Conservation (phyloP, 1,140 invertebrate species). For the Bombus vancouverensis region DNA sequence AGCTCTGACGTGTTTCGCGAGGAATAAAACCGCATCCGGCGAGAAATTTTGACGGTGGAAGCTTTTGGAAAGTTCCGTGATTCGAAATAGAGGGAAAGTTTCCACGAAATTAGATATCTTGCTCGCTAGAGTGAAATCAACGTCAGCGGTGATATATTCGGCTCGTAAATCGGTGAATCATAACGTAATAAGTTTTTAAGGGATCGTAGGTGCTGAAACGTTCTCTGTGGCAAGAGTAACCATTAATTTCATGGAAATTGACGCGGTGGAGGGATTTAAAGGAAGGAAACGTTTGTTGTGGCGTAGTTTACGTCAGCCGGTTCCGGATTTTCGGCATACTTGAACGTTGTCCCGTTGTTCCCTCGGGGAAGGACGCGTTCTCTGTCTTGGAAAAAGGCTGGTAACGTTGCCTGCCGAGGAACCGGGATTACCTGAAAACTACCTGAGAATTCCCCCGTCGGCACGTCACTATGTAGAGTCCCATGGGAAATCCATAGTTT, state of each 20-base stretch:
- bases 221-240: neutral
- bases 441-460: constrained; percentile 71
- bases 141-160: no score
- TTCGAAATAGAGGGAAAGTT: neutral
- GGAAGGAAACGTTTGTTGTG: constrained; percentile 16
- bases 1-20: constrained; percentile 12
- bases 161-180: neutral
- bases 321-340: constrained; percentile 19
- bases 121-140: neutral
- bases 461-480: constrained; percentile 67
- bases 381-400: constrained; percentile 44
- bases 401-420: constrained; percentile 25
- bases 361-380: neutral
- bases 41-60: neutral
- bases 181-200: neutral
- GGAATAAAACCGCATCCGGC: neutral
- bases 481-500: constrained; percentile 72
- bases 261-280: neutral
- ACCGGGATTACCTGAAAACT: constrained; percentile 71
- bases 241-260: constrained; percentile 1
- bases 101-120: neutral
- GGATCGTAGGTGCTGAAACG: neutral
- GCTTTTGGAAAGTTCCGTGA: neutral
- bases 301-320: neutral
- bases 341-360: constrained; percentile 3